A percentile compares a stretch with the other conserved stretches of the same genome.
phyloP scores from a whole-genome alignment of 2,888 invertebrate species.

The Archaeoteleia sp. region DNA sequence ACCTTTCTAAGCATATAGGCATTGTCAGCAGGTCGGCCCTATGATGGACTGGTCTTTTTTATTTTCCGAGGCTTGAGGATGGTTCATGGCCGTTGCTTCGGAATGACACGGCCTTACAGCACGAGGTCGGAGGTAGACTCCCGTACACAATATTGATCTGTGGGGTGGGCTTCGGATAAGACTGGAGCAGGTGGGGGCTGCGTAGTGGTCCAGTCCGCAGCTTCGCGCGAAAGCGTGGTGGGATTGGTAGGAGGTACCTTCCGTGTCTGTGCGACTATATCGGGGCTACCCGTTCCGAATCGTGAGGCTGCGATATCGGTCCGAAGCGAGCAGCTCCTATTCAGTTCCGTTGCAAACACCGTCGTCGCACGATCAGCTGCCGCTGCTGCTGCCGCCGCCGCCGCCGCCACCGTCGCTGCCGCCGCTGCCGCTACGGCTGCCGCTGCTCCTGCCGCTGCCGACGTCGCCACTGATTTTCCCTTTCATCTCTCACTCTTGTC shows the following conservation, averaged over 20 bases:
- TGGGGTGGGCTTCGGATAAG: conserved; percentile 65
- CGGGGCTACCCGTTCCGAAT: conserved; percentile 69
- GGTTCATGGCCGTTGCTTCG: conserved; percentile 49
- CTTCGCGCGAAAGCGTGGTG: conserved; percentile 68
- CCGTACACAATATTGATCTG: conserved; percentile 74
- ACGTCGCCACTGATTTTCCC: conserved; percentile 17
- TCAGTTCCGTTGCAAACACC: conserved; percentile 57
- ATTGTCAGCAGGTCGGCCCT: not conserved
- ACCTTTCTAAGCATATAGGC: not conserved
- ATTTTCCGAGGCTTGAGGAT: conserved; percentile 28
- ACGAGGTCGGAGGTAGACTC: conserved; percentile 57
- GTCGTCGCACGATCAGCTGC: conserved; percentile 55
- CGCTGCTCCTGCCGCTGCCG: conserved; percentile 14
- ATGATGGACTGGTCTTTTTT: conserved; percentile 1
- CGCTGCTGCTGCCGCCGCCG: conserved; percentile 45
- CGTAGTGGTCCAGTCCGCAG: conserved; percentile 73
- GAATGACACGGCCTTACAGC: conserved; percentile 54
- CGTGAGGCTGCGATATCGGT: conserved; percentile 45
- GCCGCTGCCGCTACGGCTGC: conserved; percentile 30
- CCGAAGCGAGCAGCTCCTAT: conserved; percentile 34
- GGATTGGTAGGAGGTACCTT: conserved; percentile 59
- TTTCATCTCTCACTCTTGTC: conserved; percentile 28
- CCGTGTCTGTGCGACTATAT: conserved; percentile 55
- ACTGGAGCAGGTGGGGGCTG: conserved; percentile 61
- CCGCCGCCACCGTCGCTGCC: conserved; percentile 24